These are phyloP conservation scores for Apeltes quadracus DNA, from an alignment of 2,113 vertebrate genomes.

Conservation along the genomic window DNA sequence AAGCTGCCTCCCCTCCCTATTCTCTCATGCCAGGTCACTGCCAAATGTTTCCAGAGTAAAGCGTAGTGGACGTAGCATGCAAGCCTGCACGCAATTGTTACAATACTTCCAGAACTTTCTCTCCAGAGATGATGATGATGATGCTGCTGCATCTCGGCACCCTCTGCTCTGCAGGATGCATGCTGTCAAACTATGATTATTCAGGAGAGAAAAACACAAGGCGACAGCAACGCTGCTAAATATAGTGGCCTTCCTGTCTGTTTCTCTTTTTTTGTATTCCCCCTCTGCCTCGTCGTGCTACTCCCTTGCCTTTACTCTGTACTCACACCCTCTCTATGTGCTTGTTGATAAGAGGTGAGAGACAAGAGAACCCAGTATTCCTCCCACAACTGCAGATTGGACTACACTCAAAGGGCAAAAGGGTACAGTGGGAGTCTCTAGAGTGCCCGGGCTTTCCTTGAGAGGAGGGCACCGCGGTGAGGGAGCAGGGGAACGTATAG, in stretches of 20 bases:
- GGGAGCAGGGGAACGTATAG: conserved; percentile 12
- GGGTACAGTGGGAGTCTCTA: conserved; percentile 13
- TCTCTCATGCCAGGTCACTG: conserved; percentile 33
- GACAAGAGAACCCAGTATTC: conserved; percentile 43
- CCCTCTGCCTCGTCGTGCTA: conserved; percentile 53
- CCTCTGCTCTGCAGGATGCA: conserved; percentile 76
- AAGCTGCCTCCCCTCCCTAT: conserved; percentile 12
- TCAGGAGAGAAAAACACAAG: conserved; percentile 77
- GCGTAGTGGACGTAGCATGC: conserved; percentile 50
- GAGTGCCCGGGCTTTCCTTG: conserved; percentile 42
- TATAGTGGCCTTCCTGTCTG: conserved; percentile 80
- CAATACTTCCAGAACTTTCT: conserved; percentile 54
- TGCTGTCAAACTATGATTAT: conserved; percentile 78
- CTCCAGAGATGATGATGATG: conserved; percentile 61
- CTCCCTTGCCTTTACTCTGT: conserved; percentile 55
- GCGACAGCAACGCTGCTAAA: conserved; percentile 81
- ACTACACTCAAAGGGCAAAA: conserved; percentile 29
- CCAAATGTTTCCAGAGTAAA: conserved; percentile 37
- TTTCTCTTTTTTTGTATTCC: conserved; percentile 64
- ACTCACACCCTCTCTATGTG: conserved; percentile 56
- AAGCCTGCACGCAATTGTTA: conserved; percentile 64
- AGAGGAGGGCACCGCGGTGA: conserved; percentile 13
- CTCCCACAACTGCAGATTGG: conserved; percentile 53
- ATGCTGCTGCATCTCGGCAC: conserved; percentile 71
- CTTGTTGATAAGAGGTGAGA: conserved; percentile 49